Evolutionary conservation across 2,888 invertebrate species (phyloP).

Genomic region (Pachliopta kotzebuea): DNA sequence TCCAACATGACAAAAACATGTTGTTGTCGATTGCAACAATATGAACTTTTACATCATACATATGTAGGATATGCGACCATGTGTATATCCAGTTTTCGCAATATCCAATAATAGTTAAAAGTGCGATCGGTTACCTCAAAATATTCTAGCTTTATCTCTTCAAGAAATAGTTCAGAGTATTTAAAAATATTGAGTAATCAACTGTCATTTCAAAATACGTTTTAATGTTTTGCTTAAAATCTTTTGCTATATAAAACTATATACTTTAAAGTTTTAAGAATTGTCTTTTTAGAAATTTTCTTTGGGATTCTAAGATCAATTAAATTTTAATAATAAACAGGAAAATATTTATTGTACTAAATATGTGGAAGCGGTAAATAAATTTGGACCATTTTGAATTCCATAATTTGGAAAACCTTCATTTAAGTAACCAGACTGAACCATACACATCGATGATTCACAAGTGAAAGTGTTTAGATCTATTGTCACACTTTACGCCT

Average conservation of each 20-base stretch:
- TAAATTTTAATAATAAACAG: no score
- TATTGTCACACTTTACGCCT: constrained; percentile 35
- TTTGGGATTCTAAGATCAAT: no score
- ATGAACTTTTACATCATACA: constrained; percentile 5
- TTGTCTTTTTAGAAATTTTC: not conserved
- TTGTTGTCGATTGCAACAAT: constrained; percentile 16
- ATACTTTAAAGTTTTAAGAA: not conserved
- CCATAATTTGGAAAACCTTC: not conserved
- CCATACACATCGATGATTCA: constrained; percentile 5
- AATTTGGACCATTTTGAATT: not conserved
- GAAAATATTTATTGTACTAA: not conserved
- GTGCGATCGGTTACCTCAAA: not conserved
- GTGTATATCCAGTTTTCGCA: constrained; percentile 25
- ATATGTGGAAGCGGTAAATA: not conserved
- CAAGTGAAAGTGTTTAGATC: constrained; percentile 46
- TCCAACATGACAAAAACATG: constrained; percentile 12
- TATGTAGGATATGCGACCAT: constrained; percentile 11
- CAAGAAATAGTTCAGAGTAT: not conserved
- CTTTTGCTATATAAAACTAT: not conserved
- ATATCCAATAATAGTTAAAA: not conserved
- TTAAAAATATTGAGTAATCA: not conserved
- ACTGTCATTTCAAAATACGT: not conserved
- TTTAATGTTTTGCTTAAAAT: not conserved
- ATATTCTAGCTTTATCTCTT: not conserved
- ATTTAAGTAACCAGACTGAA: not conserved